These are phyloP conservation scores for Polymixis flavicincta DNA, from an alignment of 2,888 invertebrate species.

Conservation along the genomic window DNA sequence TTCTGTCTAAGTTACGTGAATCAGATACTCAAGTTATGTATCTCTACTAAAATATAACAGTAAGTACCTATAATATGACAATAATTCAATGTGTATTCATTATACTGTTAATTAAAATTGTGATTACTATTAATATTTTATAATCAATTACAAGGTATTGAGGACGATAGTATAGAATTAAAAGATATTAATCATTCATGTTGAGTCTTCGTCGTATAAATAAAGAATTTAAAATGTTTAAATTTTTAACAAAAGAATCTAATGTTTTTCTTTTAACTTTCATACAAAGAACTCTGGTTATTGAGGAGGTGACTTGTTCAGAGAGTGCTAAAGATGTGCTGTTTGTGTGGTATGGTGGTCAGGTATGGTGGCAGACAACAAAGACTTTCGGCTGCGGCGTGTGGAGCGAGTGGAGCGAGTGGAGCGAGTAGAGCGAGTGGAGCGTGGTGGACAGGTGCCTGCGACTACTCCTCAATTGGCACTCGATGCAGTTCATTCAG, in stretches of 20 bases:
- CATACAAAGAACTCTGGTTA: not conserved
- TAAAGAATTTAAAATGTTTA: not conserved
- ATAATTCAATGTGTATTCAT: not conserved
- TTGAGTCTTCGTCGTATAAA: not conserved
- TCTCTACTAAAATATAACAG: not conserved
- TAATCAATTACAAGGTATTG: not conserved
- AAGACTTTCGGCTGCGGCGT: not conserved
- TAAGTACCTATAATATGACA: not conserved
- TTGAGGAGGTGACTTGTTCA: not conserved
- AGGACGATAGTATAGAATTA: constrained; percentile 10
- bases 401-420: not conserved
- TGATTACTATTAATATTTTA: not conserved
- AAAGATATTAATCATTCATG: not conserved
- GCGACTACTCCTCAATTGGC: not conserved
- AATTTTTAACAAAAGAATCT: not conserved
- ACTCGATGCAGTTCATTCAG: not conserved
- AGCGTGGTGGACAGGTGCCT: constrained; percentile 1
- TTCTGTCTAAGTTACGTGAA: not conserved
- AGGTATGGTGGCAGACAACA: constrained; percentile 16
- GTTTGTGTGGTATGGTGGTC: not conserved
- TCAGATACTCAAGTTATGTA: not conserved
- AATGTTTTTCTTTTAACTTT: not conserved
- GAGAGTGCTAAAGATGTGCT: not conserved
- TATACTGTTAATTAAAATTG: not conserved
- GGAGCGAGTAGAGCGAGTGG: not conserved